Base-by-base conservation (phyloP, 2,888 invertebrate species). In the Leucoptera coffeella region DNA sequence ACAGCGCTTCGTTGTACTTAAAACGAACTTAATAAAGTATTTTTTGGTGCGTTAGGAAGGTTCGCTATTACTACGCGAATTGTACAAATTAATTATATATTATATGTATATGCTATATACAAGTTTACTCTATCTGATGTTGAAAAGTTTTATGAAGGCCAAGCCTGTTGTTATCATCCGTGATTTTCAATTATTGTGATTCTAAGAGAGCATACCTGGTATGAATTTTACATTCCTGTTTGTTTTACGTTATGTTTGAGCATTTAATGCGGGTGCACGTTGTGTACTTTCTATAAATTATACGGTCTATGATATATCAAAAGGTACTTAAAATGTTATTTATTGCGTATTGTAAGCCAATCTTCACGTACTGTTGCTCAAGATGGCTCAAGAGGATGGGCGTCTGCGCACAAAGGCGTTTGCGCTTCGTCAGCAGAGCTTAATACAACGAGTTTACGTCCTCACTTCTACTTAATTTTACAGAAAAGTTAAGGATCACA, bases 71-170 rank as follows among this genome's bases (percentile, higher is more conserved):
- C 52, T 46, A 49, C 47, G 49, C 50, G 61, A 49, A 64, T 47
- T 69, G 67, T 69, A 69, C 67, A 67, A 67, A 67, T 62, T 65
- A 64, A 64, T 64, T 65, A 67, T 65, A 67, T 67, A 67, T 65
- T 67, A 65, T 62, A 67, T 62, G 60, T 64, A 17, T 9, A 17
- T 7, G 9, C 9, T 7, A 17, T 17, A 17, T 17, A 17, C 9
- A 17, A 7, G 6, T 17, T 17, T 17, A 17, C 17, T 7, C 9
- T 6, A 53, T 50, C 59, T 61, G 60, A 62, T 58, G 56, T 61
- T 50, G 56, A 52, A 41, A 48, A 40, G 51, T 57, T 57, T 52
- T 49, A 42, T 42, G 47, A 50, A 53, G 67, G 69, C 67, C 53
- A 47, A 65, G 67, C 67, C 67, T 64, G 24, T 8, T 12, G 39